These are phyloP conservation scores for Timandra comae DNA, from an alignment of 2,888 invertebrate genomes.

Conservation along the genomic window DNA sequence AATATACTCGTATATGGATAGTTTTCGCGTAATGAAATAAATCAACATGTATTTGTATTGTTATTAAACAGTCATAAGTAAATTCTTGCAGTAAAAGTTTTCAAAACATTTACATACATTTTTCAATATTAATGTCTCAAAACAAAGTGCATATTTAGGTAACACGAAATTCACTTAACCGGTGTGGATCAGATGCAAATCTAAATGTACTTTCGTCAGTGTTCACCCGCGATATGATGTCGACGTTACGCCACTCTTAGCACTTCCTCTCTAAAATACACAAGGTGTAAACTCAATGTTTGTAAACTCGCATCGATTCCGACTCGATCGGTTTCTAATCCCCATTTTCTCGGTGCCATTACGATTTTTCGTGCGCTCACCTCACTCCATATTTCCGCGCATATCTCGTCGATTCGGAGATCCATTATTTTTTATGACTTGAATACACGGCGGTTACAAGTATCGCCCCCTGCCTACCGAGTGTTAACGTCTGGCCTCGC, in stretches of 20 bases:
- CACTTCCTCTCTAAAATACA: slow-evolving; percentile 14
- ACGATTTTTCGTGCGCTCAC: slow-evolving; percentile 72
- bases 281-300: slow-evolving; percentile 40
- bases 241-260: background rate
- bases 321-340: slow-evolving; percentile 73
- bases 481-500: slow-evolving; percentile 46
- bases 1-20: no score
- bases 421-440: slow-evolving; percentile 75
- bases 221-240: no score
- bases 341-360: slow-evolving; percentile 73
- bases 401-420: slow-evolving; percentile 74
- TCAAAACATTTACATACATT: no score
- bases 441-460: slow-evolving; percentile 68
- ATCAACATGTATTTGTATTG: no score
- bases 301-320: slow-evolving; percentile 63
- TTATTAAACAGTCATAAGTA: no score
- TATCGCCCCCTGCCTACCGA: slow-evolving; percentile 53
- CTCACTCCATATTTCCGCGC: slow-evolving; percentile 74
- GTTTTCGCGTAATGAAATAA: no score
- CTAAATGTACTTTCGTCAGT: no score
- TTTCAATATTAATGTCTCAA: no score
- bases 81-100: no score
- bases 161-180: no score
- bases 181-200: no score
- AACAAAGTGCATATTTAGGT: no score